Evolutionary conservation across 1,140 invertebrate species (phyloP), one percentile per base, ranked within the genome.

Genomic region (Camponotus floridanus): DNA sequence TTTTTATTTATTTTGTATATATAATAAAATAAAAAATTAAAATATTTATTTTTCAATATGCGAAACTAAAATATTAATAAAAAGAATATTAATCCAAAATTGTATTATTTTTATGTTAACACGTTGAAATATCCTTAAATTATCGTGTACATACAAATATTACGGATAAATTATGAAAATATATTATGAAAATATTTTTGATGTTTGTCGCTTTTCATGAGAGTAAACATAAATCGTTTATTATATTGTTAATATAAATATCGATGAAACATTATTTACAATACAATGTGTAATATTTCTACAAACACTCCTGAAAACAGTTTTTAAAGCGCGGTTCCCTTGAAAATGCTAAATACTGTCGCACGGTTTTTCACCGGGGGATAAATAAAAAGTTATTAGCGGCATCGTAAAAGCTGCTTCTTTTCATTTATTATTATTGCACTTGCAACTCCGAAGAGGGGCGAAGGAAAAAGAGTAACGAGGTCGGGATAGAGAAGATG

Each of bases 381-480:
- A 68, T 42, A 61, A 57, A 57, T 78, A 65, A 88, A 86, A 88
- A 87, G 74, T 88, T 91, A 92, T 91, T 85, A 87, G 86, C 86
- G 83, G 3, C 67, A 71, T 62, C 65, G 71, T 62, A 74, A 90
- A 91, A 80, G 64, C 62, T 33, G 36, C 62, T 87, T 74, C 78
- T 91, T 73, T 45, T 80, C 88, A 86, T 89, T 91, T 87, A 85
- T 91, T 91, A 91, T 87, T 86, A 91, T 89, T 83, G 74, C 79
- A 81, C 76, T 33, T 59, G 59, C 67, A 59, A 76, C 51, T 85
- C 67, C 26, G 48, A 39, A 61, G 48, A 59, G 31, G 62, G 48
- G 11, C 9, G 68, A 36, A 31, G 15, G 51, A 62, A 64, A 76
- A 68, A 83, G 48, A 18, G 48, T 57, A 73, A 59, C 39, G 51